Base-by-base conservation (phyloP, 2,888 invertebrate genomes). In the Asteroscopus sphinx region DNA sequence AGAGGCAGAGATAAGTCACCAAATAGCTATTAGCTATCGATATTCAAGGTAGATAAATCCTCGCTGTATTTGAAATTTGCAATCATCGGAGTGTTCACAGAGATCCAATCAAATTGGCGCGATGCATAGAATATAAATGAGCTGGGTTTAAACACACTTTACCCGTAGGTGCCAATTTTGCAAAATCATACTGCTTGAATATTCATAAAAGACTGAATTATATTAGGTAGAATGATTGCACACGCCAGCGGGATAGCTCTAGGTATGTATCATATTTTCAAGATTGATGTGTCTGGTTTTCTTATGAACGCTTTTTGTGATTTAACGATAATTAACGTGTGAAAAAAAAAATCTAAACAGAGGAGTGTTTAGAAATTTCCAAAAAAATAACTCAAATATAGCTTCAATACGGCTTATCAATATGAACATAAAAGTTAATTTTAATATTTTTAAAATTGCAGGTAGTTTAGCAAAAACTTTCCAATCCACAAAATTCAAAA, bases 81-180 rank as follows among this genome's bases (percentile, higher is more conserved):
- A 85, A 85, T 83, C 79, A 82, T 82, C 77, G 57, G 40, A 66
- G 68, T 68, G 78, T 78, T 78, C 77, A 79, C 73, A 77, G 79
- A 73, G 64, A 76, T 67, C 82, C 80, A 82, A 83, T 86, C 82
- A 83, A 82, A 84, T 79, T 76, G 81, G 66, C 66, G 74, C 73
- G 58, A 68, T 77, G 83, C 83, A 81, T 73, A 68, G 88, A 88
- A 89, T 88, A 84, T 80, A 82, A 82, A 88, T 87, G 87, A 86
- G 76, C 73, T 9, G 41, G 37, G 52, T 33, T 68, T 74, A 60
- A 75, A 76, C 74, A 76, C 70, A 68, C 68, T 66, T 68, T 67
- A 68, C 68, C 57, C 77, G 73, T 76, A 70, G 80, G 76, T 79
- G 80, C 62, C 78, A 80, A 78, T 78, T 81, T 77, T 72, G 75